Evolutionary conservation across 2,888 invertebrate species (phyloP).

Genomic region (Podabrus alpinus): DNA sequence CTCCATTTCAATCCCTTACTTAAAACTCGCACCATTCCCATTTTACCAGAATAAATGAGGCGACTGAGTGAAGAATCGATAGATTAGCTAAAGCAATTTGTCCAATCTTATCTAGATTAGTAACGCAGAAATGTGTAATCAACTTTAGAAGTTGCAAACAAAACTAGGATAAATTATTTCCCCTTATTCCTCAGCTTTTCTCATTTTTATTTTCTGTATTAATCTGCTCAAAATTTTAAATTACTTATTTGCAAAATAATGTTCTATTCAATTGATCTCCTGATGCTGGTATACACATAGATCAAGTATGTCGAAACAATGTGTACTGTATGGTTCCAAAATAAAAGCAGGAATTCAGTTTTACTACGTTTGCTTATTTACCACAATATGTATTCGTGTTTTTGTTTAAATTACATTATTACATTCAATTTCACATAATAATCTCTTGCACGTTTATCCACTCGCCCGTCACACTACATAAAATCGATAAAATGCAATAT

Average conservation of each 20-base stretch:
- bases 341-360: constrained; percentile 52
- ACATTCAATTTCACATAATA: background rate
- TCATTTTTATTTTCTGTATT: constrained; percentile 37
- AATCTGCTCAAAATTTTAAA: constrained; percentile 36
- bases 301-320: constrained; percentile 50
- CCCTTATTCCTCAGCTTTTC: constrained; percentile 45
- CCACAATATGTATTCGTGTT: background rate
- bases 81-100: constrained; percentile 49
- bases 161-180: constrained; percentile 48
- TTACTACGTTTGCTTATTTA: constrained; percentile 33
- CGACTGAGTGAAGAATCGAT: constrained; percentile 48
- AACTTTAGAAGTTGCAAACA: constrained; percentile 47
- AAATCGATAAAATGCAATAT: no score
- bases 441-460: background rate
- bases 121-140: constrained; percentile 51
- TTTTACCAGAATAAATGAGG: constrained; percentile 42
- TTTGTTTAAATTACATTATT: background rate
- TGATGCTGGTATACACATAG: constrained; percentile 50
- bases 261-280: constrained; percentile 40
- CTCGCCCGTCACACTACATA: no score
- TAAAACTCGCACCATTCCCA: constrained; percentile 42
- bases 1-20: constrained; percentile 6
- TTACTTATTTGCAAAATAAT: constrained; percentile 41
- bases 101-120: constrained; percentile 50
- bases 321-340: constrained; percentile 52